phyloP scores from a whole-genome alignment of 2,113 vertebrate species.

The Sorex fumeus region DNA sequence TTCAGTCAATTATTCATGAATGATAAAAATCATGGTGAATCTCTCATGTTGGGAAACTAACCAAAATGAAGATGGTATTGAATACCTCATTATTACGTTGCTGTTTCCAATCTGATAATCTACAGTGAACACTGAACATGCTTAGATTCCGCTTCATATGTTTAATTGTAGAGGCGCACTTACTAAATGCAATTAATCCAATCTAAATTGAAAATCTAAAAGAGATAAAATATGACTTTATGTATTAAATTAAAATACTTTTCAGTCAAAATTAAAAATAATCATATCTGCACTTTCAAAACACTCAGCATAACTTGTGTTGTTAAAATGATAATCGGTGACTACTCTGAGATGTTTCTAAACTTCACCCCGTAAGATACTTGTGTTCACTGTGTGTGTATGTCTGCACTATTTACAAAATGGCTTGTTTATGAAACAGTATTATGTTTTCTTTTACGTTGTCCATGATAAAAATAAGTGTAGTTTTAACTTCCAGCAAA shows the following conservation, averaged over 20 bases:
- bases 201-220: slow-evolving; percentile 32
- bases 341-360: not conserved
- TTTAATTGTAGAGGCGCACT: slow-evolving; percentile 31
- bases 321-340: not conserved
- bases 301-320: not conserved
- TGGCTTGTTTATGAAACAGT: slow-evolving; percentile 26
- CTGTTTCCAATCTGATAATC: not conserved
- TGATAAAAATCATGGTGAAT: not conserved
- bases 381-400: not conserved
- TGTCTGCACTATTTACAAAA: not conserved
- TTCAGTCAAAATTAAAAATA: not conserved
- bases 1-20: slow-evolving; percentile 26
- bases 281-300: not conserved
- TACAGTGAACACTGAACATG: slow-evolving; percentile 9
- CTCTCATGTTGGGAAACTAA: not conserved
- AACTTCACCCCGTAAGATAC: not conserved
- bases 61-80: slow-evolving; percentile 18
- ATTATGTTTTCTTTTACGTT: not conserved
- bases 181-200: slow-evolving; percentile 31
- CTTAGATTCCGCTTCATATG: slow-evolving; percentile 32
- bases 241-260: slow-evolving; percentile 5
- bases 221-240: not conserved
- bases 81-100: not conserved
- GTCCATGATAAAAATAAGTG: slow-evolving; percentile 9
- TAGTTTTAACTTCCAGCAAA: slow-evolving; percentile 28